Evolutionary conservation across 1,140 invertebrate species (phyloP), one percentile per base, ranked within the genome.

Genomic region (Drosophila nebulosa): DNA sequence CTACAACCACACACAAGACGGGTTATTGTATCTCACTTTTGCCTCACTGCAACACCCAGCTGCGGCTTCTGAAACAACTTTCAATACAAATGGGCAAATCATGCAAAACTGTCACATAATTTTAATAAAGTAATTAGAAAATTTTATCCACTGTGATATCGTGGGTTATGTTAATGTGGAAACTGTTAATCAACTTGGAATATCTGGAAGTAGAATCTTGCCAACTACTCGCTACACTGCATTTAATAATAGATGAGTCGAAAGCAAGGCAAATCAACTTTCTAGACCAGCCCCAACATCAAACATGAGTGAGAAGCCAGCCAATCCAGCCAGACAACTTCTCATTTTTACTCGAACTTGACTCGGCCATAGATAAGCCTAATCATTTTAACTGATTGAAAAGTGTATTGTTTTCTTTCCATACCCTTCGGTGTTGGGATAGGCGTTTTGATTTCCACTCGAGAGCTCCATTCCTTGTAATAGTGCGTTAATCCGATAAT

Each of bases 21-120:
- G 63, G 39, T 21, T 46, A 21, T 46, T 7, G 39, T 1, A 46
- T 21, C 39, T 46, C 18, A 16, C 5, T 21, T 1, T 2, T 46
- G 18, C 16, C 14, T 32, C 21, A 46, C 16, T 46, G 9, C 18
- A 46, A 21, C 39, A 18, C 16, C 39, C 68, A 62, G 42, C 68
- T 63, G 42, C 16, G 21, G 10, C 7, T 27, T 10, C 6, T 52
- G 9, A 46, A 36, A 62, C 26, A 55, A 63, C 58, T 65, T 66
- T 61, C 39, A 51, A 62, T 61, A 14, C 12, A 42, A 52, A 55
- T 69, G 39, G 30, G 2, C 64, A 50, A 50, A 32, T 65, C 36
- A 83, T 83, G 79, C 79, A 79, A 76, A 77, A 63, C 14, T 76
- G 64, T 64, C 39, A 59, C 50, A 64, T 58, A 59, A 80, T 80